These are phyloP conservation scores for Micoletzkya japonica DNA, from an alignment of 2,888 invertebrate species.

Conservation along the genomic window DNA sequence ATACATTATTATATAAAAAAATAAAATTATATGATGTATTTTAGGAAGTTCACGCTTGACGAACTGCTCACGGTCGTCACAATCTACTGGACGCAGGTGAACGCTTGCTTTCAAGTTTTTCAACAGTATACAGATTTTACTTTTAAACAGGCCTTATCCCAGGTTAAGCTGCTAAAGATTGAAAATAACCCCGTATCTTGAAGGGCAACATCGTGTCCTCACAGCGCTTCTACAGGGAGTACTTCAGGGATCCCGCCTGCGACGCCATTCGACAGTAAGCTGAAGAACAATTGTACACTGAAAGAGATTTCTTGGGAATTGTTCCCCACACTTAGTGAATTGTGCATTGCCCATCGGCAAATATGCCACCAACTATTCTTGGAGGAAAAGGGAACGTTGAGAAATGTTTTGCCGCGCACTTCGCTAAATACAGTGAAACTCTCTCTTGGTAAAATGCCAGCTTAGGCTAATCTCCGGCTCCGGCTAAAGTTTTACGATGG, in stretches of 20 bases:
- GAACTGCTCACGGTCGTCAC: conserved; percentile 78
- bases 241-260: conserved; percentile 43
- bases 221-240: conserved; percentile 77
- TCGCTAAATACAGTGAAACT: no score
- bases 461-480: no score
- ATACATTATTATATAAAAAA: no score
- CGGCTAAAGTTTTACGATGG: no score
- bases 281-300: neutral
- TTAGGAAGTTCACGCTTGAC: conserved; percentile 74
- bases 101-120: conserved; percentile 61
- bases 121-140: neutral
- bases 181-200: no score
- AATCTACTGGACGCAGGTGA: conserved; percentile 75
- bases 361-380: no score
- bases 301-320: neutral
- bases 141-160: neutral
- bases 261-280: neutral
- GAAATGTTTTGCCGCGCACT: no score
- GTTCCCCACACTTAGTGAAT: neutral
- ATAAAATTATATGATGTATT: conserved; percentile 22
- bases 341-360: no score
- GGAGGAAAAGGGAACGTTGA: no score
- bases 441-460: neutral
- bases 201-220: conserved; percentile 76
- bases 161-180: neutral